Base-by-base conservation (phyloP, 2,888 invertebrate genomes). In the Glomeris marginata region DNA sequence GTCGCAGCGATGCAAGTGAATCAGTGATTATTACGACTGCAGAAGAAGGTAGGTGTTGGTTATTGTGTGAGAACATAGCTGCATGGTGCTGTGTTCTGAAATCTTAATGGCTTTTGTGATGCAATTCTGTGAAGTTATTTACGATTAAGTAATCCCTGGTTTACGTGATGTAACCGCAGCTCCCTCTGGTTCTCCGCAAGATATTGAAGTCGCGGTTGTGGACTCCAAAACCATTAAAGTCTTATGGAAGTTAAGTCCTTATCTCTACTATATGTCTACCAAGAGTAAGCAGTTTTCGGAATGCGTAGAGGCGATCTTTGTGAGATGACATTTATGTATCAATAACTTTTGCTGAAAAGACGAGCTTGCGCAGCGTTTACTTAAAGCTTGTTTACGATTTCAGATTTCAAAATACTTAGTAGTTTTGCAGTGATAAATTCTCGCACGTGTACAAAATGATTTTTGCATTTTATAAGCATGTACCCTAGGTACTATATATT, bases 11-110 rank as follows among this genome's bases (percentile, higher is more conserved):
- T 58, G 85, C 88, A 1, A 92, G 92, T 0, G 88, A 91, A 63
- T 83, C 85, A 1, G 87, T 92, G 2, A 85, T 85, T 2, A 92
- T 92, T 56, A 91, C 90, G 55, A 95, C 95, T 28, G 88, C 91
- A 36, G 94, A 95, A 70, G 91, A 92, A 75, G 76, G 77, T 71
- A 28, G 28, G 3, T 28, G 3, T 28, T 28, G 4, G 28, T 3
- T 8, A 28, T 28, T 28, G 28, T n/a, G 28, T 28, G 4, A 5
- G 28, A 28, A 28, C 28, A 28, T 28, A 28, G 28, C 28, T 28
- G 28, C 28, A 28, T 28, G 4, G 28, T 28, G 15, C 38, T 38
- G 2, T 16, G 38, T 6, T 18, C 38, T 38, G 8, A 38, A 16
- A 38, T 15, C 38, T 15, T 18, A 20, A 16, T 41, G 21, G 18